Percentiles rank a stretch among this genome's conserved stretches.
Conservation (phyloP, 1,140 invertebrate genomes). For the Archegozetes longisetosus region DNA sequence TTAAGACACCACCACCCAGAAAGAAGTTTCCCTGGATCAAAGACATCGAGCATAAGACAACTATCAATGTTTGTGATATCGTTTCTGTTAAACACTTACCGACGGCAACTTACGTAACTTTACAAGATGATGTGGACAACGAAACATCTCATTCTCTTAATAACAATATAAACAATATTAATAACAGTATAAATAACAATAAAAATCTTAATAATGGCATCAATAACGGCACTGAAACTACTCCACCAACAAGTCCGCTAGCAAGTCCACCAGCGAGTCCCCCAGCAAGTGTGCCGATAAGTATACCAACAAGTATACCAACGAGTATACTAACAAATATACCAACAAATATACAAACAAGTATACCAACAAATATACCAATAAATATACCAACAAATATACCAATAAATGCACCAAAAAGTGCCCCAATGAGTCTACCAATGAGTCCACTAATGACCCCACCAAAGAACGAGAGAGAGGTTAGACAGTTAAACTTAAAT, state of each 20-base stretch:
- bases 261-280: no score
- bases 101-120: conserved; percentile 18
- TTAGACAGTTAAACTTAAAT: no score
- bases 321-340: background rate
- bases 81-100: conserved; percentile 15
- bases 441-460: background rate
- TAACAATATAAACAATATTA: conserved; percentile 4
- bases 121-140: conserved; percentile 12
- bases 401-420: background rate
- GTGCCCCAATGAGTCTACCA: background rate
- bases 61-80: conserved; percentile 9
- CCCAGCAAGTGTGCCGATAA: no score
- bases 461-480: conserved; percentile 11
- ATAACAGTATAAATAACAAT: background rate
- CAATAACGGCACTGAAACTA: background rate
- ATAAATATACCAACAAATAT: background rate
- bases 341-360: background rate
- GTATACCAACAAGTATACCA: no score
- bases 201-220: background rate
- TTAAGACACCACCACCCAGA: background rate
- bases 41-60: conserved; percentile 5
- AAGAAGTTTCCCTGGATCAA: conserved; percentile 18
- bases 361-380: background rate
- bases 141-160: background rate
- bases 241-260: no score